Conservation (phyloP, 2,113 vertebrate species). For the Hyperopisus bebe region DNA sequence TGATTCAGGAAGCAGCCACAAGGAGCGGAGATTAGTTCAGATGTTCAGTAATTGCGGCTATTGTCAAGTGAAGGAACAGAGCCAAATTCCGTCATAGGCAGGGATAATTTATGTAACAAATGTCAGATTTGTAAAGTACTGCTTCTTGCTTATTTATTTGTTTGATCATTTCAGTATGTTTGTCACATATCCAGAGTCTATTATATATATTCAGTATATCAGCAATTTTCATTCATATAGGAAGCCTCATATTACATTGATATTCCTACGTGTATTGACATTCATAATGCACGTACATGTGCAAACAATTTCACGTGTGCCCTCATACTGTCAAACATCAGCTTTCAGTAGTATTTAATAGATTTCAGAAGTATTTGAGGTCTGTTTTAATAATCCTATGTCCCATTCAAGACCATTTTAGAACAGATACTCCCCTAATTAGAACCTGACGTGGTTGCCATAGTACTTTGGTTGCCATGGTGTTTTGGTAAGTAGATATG, state of each 20-base stretch:
- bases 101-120: conserved; percentile 6
- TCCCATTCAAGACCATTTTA: conserved; percentile 23
- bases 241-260: background rate
- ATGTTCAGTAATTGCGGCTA: background rate
- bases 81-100: background rate
- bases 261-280: background rate
- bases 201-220: background rate
- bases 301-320: background rate
- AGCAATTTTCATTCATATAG: background rate
- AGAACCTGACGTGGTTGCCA: conserved; percentile 36
- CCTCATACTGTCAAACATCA: background rate
- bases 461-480: conserved; percentile 38
- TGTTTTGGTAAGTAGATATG: conserved; percentile 20
- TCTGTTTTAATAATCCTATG: conserved; percentile 11
- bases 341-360: background rate
- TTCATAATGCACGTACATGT: background rate
- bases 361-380: background rate
- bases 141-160: background rate
- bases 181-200: background rate
- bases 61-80: background rate
- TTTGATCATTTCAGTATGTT: background rate
- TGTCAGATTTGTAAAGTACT: background rate
- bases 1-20: background rate
- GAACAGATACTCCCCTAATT: conserved; percentile 40
- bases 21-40: background rate